Percentiles rank a stretch among this genome's conserved stretches.
phyloP scores from a whole-genome alignment of 2,797 vertebrate genomes.

The Rhinoraja longicauda region DNA sequence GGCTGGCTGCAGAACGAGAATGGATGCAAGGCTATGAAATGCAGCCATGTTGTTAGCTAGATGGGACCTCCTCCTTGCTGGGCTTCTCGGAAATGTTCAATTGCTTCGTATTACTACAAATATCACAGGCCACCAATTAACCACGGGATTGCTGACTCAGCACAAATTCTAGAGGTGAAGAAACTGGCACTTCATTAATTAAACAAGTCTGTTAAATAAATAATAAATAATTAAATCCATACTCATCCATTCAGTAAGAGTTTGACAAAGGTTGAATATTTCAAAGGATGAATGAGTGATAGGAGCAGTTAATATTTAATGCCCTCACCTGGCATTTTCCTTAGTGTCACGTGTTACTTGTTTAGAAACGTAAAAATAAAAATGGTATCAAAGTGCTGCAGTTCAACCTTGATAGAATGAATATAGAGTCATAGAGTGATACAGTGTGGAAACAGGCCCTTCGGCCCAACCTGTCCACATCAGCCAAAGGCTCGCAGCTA shows the following conservation, averaged over 20 bases:
- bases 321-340: background rate
- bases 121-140: no score
- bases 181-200: background rate
- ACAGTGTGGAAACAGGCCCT: no score
- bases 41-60: background rate
- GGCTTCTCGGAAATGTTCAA: background rate
- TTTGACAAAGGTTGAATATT: background rate
- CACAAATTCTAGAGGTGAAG: background rate
- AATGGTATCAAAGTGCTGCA: no score
- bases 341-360: background rate
- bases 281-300: background rate
- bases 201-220: no score
- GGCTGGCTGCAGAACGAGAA: background rate
- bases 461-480: no score
- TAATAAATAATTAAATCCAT: no score
- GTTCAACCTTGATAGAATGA: no score
- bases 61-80: background rate
- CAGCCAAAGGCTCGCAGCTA: no score
- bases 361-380: no score
- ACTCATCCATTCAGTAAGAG: background rate
- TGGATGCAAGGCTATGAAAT: background rate
- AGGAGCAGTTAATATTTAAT: background rate
- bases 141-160: background rate
- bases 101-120: no score
- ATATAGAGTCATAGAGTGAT: no score